Evolutionary conservation across 2,888 invertebrate species (phyloP).

Genomic region (Trichogramma dendrolimi): DNA sequence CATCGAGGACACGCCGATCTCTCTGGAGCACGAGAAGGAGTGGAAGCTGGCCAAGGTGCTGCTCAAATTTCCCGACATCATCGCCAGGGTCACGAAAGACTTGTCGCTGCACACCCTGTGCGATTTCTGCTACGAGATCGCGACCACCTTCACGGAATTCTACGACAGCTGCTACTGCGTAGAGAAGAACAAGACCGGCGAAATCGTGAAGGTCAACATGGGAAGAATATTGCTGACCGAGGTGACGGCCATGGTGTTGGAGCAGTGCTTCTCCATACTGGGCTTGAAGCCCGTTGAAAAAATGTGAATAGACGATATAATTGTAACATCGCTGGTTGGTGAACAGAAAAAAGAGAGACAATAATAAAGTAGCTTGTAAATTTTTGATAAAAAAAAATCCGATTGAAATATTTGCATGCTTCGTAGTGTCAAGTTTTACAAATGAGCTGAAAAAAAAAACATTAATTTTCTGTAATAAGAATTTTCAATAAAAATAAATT

Average conservation of each 20-base stretch:
- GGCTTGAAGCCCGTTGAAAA: slow-evolving; percentile 87
- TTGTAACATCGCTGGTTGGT: slow-evolving; percentile 62
- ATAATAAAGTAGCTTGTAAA: no score
- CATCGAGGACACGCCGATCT: slow-evolving; percentile 59
- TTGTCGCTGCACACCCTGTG: slow-evolving; percentile 83
- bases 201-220: slow-evolving; percentile 76
- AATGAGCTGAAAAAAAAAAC: no score
- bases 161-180: slow-evolving; percentile 97
- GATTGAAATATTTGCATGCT: no score
- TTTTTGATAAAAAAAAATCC: no score
- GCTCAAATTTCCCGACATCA: slow-evolving; percentile 80
- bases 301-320: slow-evolving; percentile 82
- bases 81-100: slow-evolving; percentile 77
- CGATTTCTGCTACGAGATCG: slow-evolving; percentile 91
- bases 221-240: slow-evolving; percentile 88
- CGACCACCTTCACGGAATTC: slow-evolving; percentile 92
- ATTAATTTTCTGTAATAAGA: no score
- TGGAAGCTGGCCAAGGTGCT: slow-evolving; percentile 89
- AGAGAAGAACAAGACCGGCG: slow-evolving; percentile 80
- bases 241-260: slow-evolving; percentile 83
- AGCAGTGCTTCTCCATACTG: slow-evolving; percentile 82
- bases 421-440: no score
- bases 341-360: slow-evolving; percentile 38
- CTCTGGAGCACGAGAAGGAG: slow-evolving; percentile 85
- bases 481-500: no score